A percentile compares a stretch with the other conserved stretches of the same genome.
These are phyloP conservation scores for Neostethus bicornis DNA, from an alignment of 2,797 vertebrate genomes.

Conservation along the genomic window DNA sequence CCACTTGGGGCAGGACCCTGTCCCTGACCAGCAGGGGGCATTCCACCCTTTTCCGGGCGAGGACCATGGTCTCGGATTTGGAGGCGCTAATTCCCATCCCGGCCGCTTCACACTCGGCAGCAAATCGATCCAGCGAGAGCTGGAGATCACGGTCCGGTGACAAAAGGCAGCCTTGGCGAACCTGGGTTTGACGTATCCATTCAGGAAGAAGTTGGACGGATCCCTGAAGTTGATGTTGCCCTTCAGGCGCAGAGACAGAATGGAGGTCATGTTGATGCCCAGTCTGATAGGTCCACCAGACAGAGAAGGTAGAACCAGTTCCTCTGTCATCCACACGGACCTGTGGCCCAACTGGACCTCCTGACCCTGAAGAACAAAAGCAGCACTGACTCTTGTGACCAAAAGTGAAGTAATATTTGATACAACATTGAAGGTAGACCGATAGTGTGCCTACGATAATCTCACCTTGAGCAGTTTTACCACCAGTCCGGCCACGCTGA, in stretches of 20 bases:
- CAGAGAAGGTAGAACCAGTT: constrained; percentile 83
- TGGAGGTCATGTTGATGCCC: constrained; percentile 81
- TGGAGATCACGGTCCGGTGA: no score
- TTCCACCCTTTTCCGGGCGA: no score
- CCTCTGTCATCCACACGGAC: constrained; percentile 77
- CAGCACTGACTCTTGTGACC: no score
- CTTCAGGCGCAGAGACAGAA: constrained; percentile 80
- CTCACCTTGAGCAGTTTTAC: constrained; percentile 86
- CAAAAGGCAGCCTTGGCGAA: constrained; percentile 56
- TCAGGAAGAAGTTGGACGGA: constrained; percentile 82
- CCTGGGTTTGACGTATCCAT: constrained; percentile 86
- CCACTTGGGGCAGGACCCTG: no score
- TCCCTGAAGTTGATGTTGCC: constrained; percentile 81
- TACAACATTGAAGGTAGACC: background rate
- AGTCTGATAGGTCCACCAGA: constrained; percentile 86
- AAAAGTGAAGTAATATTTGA: no score
- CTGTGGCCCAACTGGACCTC: constrained; percentile 85
- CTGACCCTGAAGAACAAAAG: constrained; percentile 78
- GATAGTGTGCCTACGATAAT: background rate
- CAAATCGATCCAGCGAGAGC: no score
- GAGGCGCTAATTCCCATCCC: no score
- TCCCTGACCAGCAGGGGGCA: no score
- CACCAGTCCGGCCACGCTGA: constrained; percentile 79
- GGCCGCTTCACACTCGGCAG: no score
- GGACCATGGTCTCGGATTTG: no score